Percentiles rank a stretch among this genome's conserved stretches.
Conservation (phyloP, 2,797 vertebrate species). For the Crypturellus tataupa region DNA sequence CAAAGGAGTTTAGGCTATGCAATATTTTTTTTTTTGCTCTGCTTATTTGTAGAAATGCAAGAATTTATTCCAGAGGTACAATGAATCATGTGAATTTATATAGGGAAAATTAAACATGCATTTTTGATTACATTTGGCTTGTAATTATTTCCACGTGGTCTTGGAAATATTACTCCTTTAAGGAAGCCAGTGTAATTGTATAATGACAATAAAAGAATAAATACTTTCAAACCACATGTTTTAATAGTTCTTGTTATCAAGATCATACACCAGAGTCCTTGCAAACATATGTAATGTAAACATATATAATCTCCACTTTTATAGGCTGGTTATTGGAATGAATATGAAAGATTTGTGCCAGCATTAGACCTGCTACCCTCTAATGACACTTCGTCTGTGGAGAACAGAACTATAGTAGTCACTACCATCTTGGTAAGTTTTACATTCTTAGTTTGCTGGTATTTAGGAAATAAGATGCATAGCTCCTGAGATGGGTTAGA, state of each 20-base stretch:
- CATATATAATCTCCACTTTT: slow-evolving; percentile 72
- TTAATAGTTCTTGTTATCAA: background rate
- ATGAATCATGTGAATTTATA: background rate
- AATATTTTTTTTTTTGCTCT: no score
- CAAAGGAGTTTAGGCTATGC: background rate
- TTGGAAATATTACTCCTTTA: background rate
- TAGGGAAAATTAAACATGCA: background rate
- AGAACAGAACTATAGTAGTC: slow-evolving; percentile 99
- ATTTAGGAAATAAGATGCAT: background rate
- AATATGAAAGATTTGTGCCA: slow-evolving; percentile 96
- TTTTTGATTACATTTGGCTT: background rate
- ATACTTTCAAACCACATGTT: background rate
- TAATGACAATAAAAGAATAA: background rate
- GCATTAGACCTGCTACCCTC: slow-evolving; percentile 91
- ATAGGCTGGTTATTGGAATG: slow-evolving; percentile 99
- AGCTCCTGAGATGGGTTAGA: slow-evolving; percentile 32
- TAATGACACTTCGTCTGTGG: slow-evolving; percentile 94
- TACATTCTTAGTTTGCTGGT: slow-evolving; percentile 22
- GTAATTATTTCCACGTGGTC: background rate
- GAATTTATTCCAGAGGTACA: background rate
- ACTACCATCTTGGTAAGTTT: slow-evolving; percentile 99
- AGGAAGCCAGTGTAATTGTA: background rate
- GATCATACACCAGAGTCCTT: background rate
- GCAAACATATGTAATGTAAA: slow-evolving; percentile 28
- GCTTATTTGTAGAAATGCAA: background rate